A percentile compares a stretch with the other conserved stretches of the same genome.
Conservation (phyloP, 37 sponge, comb jelly and placozoan genomes). For the Petrosia ficiformis region DNA sequence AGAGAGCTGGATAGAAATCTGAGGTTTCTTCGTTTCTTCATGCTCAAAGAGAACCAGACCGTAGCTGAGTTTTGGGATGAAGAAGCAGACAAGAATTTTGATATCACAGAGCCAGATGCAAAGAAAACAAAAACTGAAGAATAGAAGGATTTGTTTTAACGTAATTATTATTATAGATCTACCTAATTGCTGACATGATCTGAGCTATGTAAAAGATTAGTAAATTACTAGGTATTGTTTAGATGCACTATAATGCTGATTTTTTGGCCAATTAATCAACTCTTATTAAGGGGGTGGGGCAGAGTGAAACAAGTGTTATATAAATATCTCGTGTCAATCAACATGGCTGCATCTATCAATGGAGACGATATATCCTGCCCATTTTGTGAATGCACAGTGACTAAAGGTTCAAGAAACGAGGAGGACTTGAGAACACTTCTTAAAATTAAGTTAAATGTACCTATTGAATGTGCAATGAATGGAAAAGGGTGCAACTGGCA, state of each 20-base stretch:
- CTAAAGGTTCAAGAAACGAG: background rate
- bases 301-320: no score
- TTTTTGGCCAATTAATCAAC: no score
- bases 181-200: no score
- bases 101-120: background rate
- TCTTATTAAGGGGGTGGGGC: no score
- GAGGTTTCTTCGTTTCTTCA: constrained; percentile 25
- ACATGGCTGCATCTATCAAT: no score
- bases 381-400: background rate
- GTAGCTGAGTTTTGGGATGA: constrained; percentile 63
- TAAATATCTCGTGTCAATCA: no score
- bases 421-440: background rate
- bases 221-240: no score
- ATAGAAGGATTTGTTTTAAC: no score
- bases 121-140: background rate
- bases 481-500: background rate
- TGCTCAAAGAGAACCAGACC: constrained; percentile 10
- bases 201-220: no score
- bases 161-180: no score
- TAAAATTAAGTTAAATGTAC: background rate
- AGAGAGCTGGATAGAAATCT: constrained; percentile 31
- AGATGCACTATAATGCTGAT: no score
- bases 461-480: background rate
- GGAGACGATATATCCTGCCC: no score
- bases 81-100: constrained; percentile 29